These are phyloP conservation scores for Odobenus rosmarus DNA, from an alignment of 2,113 vertebrate genomes.

Conservation along the genomic window DNA sequence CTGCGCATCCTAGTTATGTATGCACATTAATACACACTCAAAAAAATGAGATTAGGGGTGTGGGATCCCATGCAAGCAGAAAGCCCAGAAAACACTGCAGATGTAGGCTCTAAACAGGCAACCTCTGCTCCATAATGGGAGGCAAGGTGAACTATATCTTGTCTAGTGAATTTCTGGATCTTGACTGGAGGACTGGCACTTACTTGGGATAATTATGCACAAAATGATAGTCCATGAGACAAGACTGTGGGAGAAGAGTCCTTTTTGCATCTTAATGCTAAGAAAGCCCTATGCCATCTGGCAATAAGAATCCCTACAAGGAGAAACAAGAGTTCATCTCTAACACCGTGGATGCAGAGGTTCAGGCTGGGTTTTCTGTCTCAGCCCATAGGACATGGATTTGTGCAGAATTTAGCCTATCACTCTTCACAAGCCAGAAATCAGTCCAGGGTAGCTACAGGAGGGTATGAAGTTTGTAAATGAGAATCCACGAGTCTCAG, in stretches of 20 bases:
- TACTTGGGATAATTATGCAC: background rate
- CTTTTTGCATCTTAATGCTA: background rate
- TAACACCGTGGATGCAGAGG: fast-evolving
- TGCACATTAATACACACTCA: too few species aligned
- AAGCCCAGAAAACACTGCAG: background rate
- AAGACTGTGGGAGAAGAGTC: background rate
- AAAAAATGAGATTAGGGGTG: background rate
- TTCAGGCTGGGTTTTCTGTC: background rate
- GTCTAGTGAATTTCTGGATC: background rate
- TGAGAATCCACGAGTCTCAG: background rate
- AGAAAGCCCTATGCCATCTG: background rate
- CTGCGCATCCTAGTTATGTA: background rate
- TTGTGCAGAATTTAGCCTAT: background rate
- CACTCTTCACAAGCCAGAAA: background rate
- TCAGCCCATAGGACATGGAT: background rate
- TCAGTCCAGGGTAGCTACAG: background rate
- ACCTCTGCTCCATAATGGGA: background rate
- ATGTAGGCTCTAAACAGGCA: background rate
- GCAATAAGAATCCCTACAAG: background rate
- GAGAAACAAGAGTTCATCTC: background rate
- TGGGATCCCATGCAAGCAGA: background rate
- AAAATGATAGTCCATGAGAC: background rate
- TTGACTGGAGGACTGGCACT: background rate
- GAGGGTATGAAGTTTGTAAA: background rate
- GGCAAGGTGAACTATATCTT: background rate